Evolutionary conservation across 2,113 vertebrate genomes (phyloP), one percentile per base, ranked within the genome.

Genomic region (Glaucomys volans): DNA sequence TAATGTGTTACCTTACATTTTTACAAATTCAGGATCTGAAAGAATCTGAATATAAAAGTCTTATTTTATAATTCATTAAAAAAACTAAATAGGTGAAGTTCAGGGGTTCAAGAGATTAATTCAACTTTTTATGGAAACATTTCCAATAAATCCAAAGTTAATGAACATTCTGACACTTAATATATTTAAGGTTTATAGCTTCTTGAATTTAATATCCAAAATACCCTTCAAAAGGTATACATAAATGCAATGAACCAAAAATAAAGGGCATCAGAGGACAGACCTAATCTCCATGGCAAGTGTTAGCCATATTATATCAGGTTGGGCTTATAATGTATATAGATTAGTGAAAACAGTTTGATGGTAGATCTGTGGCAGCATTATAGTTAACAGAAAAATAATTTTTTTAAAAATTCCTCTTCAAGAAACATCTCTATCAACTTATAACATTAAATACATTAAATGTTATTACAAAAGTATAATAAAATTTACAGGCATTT

Each of bases 81-180:
- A 66, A 72, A 69, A 16, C n/a, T 85, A 77, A 88, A 91, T 97
- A 98, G 96, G 77, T 81, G 75, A 98, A 97, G 96, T 98, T 98
- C 94, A 95, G 83, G 90, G 97, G 91, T 98, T 98, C 97, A 98
- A 97, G 64, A 93, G 76, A 97, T 97, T 97, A 97, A 98, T 98
- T 98, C 95, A 97, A 96, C 86, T 98, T 98, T 98, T 96, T 97
- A 93, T 88, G 80, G 92, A 97, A 97, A 86, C 44, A 97, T 90
- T 94, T 97, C 90, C 90, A 96, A 91, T 92, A 93, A 98, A 94
- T 96, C 93, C 67, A 96, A 98, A 98, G 97, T 95, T 98, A 98
- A 98, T 98, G 95, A 98, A 91, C 66, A 95, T 97, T 90, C 57
- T 83, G 54, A 98, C 95, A 97, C 89, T 85, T 90, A 97, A 96